phyloP scores from a whole-genome alignment of 2,797 vertebrate species.

The Moxostoma hubbsi region DNA sequence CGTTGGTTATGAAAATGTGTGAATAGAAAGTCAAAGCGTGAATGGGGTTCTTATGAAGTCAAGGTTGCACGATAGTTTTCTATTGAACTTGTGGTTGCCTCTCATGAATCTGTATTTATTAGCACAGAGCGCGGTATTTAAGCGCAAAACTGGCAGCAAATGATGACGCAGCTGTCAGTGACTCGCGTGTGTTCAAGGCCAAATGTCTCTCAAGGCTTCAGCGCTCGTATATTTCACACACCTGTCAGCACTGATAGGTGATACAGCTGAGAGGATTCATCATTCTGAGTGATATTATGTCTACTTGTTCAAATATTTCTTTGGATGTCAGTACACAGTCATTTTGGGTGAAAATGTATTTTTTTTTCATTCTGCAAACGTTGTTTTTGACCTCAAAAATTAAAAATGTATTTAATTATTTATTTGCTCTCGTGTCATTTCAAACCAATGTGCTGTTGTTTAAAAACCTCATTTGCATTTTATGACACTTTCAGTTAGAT shows the following conservation, averaged over 20 bases:
- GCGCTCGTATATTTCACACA: conserved; percentile 60
- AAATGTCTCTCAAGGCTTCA: conserved; percentile 56
- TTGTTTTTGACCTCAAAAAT: not conserved
- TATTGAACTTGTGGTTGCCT: conserved; percentile 42
- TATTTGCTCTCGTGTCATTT: not conserved
- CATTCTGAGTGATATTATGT: conserved; percentile 47
- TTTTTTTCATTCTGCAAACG: conserved; percentile 1
- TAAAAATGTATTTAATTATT: not conserved
- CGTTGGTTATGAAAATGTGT: conserved; percentile 67
- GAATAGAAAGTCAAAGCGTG: conserved; percentile 56
- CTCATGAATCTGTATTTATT: conserved; percentile 60
- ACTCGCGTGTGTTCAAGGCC: conserved; percentile 53
- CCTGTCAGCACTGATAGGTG: conserved; percentile 60
- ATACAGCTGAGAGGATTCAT: conserved; percentile 55
- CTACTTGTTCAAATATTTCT: conserved; percentile 56
- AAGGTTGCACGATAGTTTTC: conserved; percentile 59
- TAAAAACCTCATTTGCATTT: too few relatives aligned
- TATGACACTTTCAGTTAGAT: too few relatives aligned
- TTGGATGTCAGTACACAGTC: conserved; percentile 39
- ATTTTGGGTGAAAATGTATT: not conserved
- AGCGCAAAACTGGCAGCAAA: conserved; percentile 59
- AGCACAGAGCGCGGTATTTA: conserved; percentile 57
- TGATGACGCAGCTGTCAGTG: conserved; percentile 47
- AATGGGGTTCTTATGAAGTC: conserved; percentile 61
- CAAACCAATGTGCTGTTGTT: too few relatives aligned